Base-by-base conservation (phyloP, 2,797 vertebrate genomes). In the Clarias pachynema region DNA sequence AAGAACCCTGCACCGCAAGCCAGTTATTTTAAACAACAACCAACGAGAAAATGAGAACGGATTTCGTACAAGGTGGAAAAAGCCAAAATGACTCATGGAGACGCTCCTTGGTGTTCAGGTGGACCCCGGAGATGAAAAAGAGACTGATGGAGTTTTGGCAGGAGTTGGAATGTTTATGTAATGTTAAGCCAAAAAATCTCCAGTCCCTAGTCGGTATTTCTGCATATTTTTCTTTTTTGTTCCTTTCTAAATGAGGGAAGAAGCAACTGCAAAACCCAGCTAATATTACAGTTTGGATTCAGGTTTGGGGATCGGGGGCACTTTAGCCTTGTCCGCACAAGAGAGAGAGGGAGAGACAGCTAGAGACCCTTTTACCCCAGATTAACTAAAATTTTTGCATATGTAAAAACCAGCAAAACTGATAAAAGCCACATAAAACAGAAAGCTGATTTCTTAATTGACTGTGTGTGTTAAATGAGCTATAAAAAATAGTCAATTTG, bases 61-160 rank as follows among this genome's bases (percentile, higher is more conserved):
- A 63, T 4, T 44, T 15, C 1, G 15, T 44, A 29, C 7, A 49
- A 40, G 60, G 6, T 65, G 34, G 37, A 40, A 79, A 62, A 40
- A 44, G 77, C 12, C 34, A 18, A n/a, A 79, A 63, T 63, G 40
- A 79, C 75, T 79, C 57, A 26, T n/a, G 34, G 14, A 79, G 34
- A 26, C 62, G 34, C 22, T 59, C 53, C 18, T 57, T 62, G 57
- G 59, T 63, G 59, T 62, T 65, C 60, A 63, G 78, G 31, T 65
- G 78, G 37, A 79, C 60, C 22, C 78, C 44, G 15, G n/a, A 40
- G 40, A 65, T 80, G 40, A 49, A 80, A 80, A 29, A 24, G 59
- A 79, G 78, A n/a, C 24, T 26, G 15, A 26, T 9, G 10, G 9
- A 26, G 24, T 63, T 78, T 79, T 65, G 59, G 78, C 78, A 63